Percentiles rank a stretch among this genome's conserved stretches.
These are phyloP conservation scores for Lamellibrachia luymesi DNA, from an alignment of 1,140 invertebrate species.

Conservation along the genomic window DNA sequence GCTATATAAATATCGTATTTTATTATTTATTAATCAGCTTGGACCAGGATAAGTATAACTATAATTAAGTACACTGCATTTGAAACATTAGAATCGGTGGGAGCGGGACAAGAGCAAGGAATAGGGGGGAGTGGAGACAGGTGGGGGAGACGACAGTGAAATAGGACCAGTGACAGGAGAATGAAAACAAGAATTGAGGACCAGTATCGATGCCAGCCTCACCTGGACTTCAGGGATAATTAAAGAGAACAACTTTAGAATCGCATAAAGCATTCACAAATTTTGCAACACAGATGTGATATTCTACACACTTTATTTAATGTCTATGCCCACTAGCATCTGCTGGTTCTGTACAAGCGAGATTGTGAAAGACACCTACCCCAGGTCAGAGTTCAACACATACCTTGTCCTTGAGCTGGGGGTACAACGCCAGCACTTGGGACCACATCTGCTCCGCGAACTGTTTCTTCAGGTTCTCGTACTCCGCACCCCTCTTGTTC, in stretches of 20 bases:
- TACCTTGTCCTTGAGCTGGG: conserved; percentile 51
- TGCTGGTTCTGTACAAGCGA: background rate
- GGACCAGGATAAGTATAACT: too few relatives aligned
- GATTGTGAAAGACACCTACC: background rate
- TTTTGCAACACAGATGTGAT: too few relatives aligned
- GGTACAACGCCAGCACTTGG: conserved; percentile 49
- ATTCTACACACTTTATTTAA: too few relatives aligned
- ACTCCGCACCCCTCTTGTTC: conserved; percentile 56
- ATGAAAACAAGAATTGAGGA: background rate
- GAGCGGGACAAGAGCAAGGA: too few relatives aligned
- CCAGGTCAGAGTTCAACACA: background rate
- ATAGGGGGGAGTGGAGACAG: too few relatives aligned
- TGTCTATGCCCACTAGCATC: background rate
- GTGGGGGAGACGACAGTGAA: too few relatives aligned
- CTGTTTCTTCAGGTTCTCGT: conserved; percentile 52
- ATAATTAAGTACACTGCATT: too few relatives aligned
- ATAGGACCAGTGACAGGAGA: background rate
- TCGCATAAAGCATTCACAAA: too few relatives aligned
- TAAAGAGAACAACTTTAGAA: background rate
- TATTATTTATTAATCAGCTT: too few relatives aligned
- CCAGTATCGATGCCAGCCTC: background rate
- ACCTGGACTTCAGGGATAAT: background rate
- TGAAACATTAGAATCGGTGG: too few relatives aligned
- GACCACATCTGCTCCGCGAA: conserved; percentile 53
- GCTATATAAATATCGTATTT: too few relatives aligned